phyloP scores from a whole-genome alignment of 2,113 vertebrate genomes.

The Pelvicachromis taeniatus region DNA sequence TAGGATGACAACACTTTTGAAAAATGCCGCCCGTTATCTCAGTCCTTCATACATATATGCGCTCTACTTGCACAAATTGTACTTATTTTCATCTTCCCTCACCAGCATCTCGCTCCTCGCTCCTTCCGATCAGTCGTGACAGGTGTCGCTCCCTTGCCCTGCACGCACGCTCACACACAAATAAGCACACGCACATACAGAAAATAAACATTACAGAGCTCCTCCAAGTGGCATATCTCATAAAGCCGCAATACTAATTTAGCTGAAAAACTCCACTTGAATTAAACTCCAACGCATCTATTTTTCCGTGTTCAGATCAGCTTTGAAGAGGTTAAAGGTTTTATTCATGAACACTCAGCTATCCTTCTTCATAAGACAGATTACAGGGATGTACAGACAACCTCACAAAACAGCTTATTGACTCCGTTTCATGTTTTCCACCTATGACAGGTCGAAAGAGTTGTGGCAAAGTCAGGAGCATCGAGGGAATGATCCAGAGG shows the following conservation, averaged over 20 bases:
- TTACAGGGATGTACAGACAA: not conserved
- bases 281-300: not conserved
- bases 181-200: not conserved
- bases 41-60: not conserved
- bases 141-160: constrained; percentile 20
- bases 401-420: not conserved
- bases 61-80: not conserved
- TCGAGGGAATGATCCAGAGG: not conserved
- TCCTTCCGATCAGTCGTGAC: constrained; percentile 20
- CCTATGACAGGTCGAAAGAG: not conserved
- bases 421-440: constrained; percentile 18
- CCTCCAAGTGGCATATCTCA: not conserved
- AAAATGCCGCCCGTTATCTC: not conserved
- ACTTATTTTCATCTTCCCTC: not conserved
- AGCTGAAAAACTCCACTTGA: not conserved
- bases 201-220: not conserved
- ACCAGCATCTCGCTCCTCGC: not conserved
- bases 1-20: not conserved
- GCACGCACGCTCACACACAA: not conserved
- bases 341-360: not conserved
- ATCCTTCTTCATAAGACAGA: not conserved
- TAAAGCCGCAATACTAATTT: not conserved
- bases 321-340: not conserved
- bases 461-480: constrained; percentile 3
- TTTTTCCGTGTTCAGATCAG: not conserved